phyloP scores from a whole-genome alignment of 2,113 vertebrate species.

The Caracal caracal region DNA sequence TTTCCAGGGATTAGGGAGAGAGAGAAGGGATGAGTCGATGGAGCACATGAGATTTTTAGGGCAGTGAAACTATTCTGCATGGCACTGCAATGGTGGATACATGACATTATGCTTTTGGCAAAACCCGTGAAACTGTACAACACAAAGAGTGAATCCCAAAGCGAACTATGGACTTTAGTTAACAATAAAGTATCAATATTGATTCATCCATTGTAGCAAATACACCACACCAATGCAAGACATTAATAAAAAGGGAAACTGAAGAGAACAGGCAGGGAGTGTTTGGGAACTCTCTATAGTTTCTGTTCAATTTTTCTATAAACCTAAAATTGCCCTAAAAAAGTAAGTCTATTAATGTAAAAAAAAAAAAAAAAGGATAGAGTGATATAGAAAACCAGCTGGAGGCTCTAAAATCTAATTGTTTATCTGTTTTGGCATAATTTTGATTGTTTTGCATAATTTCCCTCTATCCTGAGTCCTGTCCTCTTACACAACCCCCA shows the following conservation, averaged over 20 bases:
- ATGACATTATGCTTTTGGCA: neutral
- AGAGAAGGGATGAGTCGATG: neutral
- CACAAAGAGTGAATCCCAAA: neutral
- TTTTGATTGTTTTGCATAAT: neutral
- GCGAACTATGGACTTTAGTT: neutral
- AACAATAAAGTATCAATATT: neutral
- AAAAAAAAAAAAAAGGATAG: neutral
- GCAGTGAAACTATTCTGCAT: neutral
- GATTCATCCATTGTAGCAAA: neutral
- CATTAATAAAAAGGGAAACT: neutral
- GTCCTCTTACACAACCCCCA: neutral
- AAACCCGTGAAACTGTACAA: neutral
- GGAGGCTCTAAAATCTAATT: neutral
- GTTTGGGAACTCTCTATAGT: neutral
- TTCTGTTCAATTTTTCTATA: neutral
- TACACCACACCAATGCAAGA: neutral
- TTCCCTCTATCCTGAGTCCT: neutral
- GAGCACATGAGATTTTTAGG: neutral
- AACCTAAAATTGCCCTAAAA: neutral
- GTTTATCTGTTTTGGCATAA: neutral
- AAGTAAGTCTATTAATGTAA: neutral
- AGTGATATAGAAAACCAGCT: neutral
- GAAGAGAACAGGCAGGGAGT: neutral
- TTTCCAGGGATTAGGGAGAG: neutral
- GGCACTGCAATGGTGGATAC: neutral